Evolutionary conservation across 2,113 vertebrate species (phyloP).

Genomic region (Actenoides hombroni): DNA sequence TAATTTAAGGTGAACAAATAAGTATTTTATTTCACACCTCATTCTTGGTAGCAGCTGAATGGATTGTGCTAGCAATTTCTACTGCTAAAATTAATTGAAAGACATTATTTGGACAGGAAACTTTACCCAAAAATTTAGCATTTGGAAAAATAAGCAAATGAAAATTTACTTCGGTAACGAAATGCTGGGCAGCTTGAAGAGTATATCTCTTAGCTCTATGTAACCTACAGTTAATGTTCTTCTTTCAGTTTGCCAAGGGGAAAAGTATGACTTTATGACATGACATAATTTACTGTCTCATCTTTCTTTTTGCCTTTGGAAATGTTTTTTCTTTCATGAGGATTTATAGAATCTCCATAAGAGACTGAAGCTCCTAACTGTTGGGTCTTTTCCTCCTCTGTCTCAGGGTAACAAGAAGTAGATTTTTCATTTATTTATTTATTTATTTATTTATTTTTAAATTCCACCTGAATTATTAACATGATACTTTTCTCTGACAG

Average conservation of each 20-base stretch:
- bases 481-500: background rate
- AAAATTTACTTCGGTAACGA: background rate
- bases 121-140: background rate
- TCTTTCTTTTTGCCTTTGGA: background rate
- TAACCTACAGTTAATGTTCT: background rate
- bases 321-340: background rate
- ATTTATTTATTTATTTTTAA: background rate
- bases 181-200: background rate
- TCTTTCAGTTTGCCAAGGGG: background rate
- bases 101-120: background rate
- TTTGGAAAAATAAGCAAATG: background rate
- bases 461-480: background rate
- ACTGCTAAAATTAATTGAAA: background rate
- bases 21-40: background rate
- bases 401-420: background rate
- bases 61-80: background rate
- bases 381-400: background rate
- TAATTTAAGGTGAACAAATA: background rate
- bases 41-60: background rate
- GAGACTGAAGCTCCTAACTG: background rate
- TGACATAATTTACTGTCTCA: background rate
- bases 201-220: background rate
- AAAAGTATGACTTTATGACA: background rate
- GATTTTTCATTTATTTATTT: no score
- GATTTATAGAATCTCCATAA: background rate